Base-by-base conservation (phyloP, 2,797 vertebrate genomes). In the Arctocebus calabarensis region DNA sequence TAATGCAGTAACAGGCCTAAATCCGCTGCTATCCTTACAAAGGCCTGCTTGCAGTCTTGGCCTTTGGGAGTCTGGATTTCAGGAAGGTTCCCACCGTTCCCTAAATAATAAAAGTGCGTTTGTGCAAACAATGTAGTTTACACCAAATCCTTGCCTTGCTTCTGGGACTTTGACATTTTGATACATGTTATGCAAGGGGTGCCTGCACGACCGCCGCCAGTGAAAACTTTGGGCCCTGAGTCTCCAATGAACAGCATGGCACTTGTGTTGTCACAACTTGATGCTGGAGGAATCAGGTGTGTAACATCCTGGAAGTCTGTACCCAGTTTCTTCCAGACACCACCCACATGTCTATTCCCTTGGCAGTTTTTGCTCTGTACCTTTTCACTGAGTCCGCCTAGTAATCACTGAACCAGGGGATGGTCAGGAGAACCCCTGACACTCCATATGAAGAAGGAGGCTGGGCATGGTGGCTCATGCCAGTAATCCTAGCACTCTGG, bases 191-290 rank as follows among this genome's bases (percentile, higher is more conserved):
- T 43, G 55, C 16, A 1, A 11, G 40, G 40, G 27, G 27, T 79
- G 52, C 34, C 34, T 75, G 32, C n/a, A n/a, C 0, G 2, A 23
- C 27, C 85, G 66, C 29, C 11, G 59, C 32, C 22, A 20, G 0
- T 1, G 29, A 82, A 66, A 81, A 59, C 37, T 7, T 2, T 40
- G 52, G 43, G n/a, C n/a, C 12, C 34, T 7, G 32, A 43, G 22
- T 40, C 6, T 8, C 3, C 7, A 6, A 27, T 13, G 23, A 88
- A 11, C 12, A 64, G 32, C 23, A 27, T 19, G 32, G 40, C 11
- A 74, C 22, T n/a, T 0, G 6, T 3, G 12, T 3, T 25, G 45
- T 29, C 57, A 78, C 23, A 73, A 27, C 55, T 37, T 52, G 13
- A 0, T 23, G 29, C 20, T 43, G 19, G 11, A n/a, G 29, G 71